phyloP scores from a whole-genome alignment of 2,888 invertebrate genomes.

The Meloe dianella region DNA sequence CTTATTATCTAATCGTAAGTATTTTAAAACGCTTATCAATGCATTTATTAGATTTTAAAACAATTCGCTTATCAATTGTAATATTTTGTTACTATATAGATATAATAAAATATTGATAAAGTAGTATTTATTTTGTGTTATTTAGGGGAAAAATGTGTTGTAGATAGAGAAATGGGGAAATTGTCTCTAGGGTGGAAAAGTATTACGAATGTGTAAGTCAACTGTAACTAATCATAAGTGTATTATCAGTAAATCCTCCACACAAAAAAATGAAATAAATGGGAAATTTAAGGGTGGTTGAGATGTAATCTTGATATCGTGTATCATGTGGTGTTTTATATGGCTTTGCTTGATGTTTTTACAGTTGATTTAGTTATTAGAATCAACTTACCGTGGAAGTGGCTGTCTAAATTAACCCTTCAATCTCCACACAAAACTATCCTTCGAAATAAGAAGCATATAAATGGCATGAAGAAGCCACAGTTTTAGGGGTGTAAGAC shows the following conservation, averaged over 20 bases:
- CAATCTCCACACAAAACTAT: too few relatives aligned
- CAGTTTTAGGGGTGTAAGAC: too few relatives aligned
- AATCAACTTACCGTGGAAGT: too few relatives aligned
- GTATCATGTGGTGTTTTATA: background rate
- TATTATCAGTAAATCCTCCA: background rate
- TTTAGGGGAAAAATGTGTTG: background rate
- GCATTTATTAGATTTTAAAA: background rate
- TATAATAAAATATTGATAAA: background rate
- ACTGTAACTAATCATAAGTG: slow-evolving; percentile 9
- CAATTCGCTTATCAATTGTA: background rate
- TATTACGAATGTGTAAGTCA: slow-evolving; percentile 7
- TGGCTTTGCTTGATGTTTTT: background rate
- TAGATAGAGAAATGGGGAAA: background rate
- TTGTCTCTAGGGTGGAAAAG: background rate
- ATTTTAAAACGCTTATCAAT: background rate
- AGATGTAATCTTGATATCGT: background rate
- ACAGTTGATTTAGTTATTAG: background rate
- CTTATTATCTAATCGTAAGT: too few relatives aligned
- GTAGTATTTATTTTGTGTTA: background rate
- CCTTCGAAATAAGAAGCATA: too few relatives aligned
- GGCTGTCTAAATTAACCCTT: too few relatives aligned
- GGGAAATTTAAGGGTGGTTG: background rate
- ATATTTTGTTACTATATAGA: background rate
- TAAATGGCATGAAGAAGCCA: too few relatives aligned
- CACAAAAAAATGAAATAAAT: background rate